Conservation (phyloP, 2,113 vertebrate genomes). For the Camelus dromedarius region DNA sequence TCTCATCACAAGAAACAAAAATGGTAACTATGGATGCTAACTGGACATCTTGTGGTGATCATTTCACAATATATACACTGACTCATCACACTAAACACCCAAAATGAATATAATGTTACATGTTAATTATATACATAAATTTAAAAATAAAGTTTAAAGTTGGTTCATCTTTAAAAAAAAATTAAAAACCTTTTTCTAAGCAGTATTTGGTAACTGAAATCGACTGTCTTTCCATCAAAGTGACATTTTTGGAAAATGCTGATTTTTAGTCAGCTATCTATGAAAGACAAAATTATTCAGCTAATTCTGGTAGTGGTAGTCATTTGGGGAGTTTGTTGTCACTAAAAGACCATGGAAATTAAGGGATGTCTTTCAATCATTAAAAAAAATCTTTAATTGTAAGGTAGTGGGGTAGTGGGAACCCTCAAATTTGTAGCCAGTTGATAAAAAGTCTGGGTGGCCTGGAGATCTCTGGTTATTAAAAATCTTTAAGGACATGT, state of each 20-base stretch:
- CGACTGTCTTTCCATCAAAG: background rate
- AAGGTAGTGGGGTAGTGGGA: background rate
- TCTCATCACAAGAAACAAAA: background rate
- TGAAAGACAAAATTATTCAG: background rate
- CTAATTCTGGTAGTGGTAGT: background rate
- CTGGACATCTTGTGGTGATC: background rate
- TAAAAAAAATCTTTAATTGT: background rate
- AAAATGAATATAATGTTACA: background rate
- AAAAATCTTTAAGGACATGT: background rate
- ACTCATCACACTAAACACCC: background rate
- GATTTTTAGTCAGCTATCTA: background rate
- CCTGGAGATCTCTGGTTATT: background rate
- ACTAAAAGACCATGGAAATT: background rate
- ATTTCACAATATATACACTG: background rate
- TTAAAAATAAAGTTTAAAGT: background rate
- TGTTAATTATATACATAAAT: background rate
- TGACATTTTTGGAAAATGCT: background rate
- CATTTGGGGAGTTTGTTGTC: background rate
- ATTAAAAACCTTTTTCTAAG: background rate
- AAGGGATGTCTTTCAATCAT: background rate
- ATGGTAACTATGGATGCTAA: background rate
- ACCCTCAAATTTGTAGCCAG: background rate
- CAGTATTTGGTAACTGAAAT: conserved; percentile 1
- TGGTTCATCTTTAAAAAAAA: background rate
- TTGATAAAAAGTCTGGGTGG: background rate